These are phyloP conservation scores for Gyrodactylus bullatarudis DNA, from an alignment of 1,140 invertebrate species.

Conservation along the genomic window DNA sequence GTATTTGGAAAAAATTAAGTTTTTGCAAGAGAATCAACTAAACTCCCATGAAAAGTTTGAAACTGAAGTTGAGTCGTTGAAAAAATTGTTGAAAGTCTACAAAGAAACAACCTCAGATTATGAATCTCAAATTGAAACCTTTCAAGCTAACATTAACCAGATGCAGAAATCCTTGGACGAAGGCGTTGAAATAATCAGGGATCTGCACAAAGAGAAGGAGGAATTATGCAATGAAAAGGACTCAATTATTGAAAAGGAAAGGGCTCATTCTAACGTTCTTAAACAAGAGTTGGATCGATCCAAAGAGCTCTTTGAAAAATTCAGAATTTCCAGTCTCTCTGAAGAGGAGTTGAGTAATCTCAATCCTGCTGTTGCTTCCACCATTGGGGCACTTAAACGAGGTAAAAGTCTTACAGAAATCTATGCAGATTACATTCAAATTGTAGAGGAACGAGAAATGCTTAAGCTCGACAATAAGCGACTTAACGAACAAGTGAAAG, in stretches of 20 bases:
- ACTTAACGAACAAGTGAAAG: background rate
- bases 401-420: background rate
- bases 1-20: background rate
- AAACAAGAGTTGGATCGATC: background rate
- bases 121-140: background rate
- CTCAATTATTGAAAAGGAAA: background rate
- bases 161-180: background rate
- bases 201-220: background rate
- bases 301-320: background rate
- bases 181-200: background rate
- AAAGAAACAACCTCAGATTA: background rate
- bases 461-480: background rate
- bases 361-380: background rate
- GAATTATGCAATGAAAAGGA: background rate
- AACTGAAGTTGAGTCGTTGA: background rate
- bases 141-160: background rate
- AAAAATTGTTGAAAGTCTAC: background rate
- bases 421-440: background rate
- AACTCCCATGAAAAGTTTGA: background rate
- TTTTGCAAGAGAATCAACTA: background rate
- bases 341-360: background rate
- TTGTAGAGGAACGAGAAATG: background rate
- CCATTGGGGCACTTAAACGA: background rate
- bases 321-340: background rate
- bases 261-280: background rate